Percentiles rank a stretch among this genome's conserved stretches.
Conservation (phyloP, 2,888 invertebrate genomes). For the Adineta ricciae region DNA sequence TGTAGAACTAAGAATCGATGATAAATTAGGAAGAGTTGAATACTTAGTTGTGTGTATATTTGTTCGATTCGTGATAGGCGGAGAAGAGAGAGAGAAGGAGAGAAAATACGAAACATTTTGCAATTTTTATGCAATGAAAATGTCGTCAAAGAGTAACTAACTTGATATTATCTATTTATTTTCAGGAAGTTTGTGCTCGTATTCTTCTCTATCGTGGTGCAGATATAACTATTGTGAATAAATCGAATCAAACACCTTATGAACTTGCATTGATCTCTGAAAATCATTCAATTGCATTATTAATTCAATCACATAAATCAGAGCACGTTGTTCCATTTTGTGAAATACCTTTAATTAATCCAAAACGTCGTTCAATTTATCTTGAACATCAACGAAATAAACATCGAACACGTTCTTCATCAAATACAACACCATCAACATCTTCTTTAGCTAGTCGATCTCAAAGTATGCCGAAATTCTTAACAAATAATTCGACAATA, state of each 20-base stretch:
- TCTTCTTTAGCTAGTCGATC: background rate
- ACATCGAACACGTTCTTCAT: background rate
- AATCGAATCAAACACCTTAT: constrained; percentile 91
- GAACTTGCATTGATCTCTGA: constrained; percentile 95
- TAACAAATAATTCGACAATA: no score
- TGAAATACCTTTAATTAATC: constrained; percentile 22
- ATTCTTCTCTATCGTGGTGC: constrained; percentile 88
- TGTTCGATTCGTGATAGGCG: background rate
- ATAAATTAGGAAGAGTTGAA: background rate
- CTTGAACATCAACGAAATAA: background rate
- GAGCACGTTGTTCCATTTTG: constrained; percentile 3
- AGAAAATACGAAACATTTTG: no score
- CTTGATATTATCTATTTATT: background rate
- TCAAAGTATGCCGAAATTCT: background rate
- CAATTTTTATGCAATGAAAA: background rate
- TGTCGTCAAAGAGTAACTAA: background rate
- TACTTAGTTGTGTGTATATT: background rate
- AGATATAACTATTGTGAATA: constrained; percentile 82
- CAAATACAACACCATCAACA: background rate
- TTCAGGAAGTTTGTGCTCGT: constrained; percentile 59
- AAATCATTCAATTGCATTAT: constrained; percentile 82
- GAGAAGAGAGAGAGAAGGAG: background rate
- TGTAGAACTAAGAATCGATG: background rate
- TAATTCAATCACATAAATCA: constrained; percentile 70
- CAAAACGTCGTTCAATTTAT: constrained; percentile 29